Base-by-base conservation (phyloP, 2,113 vertebrate species). In the Gyps fulvus region DNA sequence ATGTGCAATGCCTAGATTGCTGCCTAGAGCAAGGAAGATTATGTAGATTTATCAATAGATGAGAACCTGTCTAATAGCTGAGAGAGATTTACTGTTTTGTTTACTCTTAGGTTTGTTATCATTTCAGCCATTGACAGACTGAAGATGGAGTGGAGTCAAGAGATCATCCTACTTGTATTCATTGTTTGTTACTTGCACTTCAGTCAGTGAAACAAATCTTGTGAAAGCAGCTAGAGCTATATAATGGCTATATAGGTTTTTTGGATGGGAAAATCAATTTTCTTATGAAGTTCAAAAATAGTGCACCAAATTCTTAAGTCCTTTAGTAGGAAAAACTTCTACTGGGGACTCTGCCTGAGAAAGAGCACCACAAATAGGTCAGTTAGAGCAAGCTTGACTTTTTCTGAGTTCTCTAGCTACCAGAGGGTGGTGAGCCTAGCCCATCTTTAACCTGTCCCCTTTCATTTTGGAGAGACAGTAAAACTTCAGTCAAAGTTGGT, bases 71-170 rank as follows among this genome's bases (percentile, higher is more conserved):
- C 93, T 92, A 73, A 77, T 32, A 95, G 82, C 78, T 77, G 65
- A 84, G 84, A 80, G 58, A 95, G 95, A 96, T 97, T 93, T 97
- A 94, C 63, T 45, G 78, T 63, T 96, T 92, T 95, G 92, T 95
- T 97, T 96, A 91, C 90, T 86, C 55, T 84, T 62, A 29, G 21
- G 52, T 90, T 88, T 76, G 69, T 92, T 94, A 70, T n/a, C 34
- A 71, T 78, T 89, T 88, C 7, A 49, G 45, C 65, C 66, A 9
- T 7, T 89, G 82, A 86, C 85, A 96, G 78, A 26, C 17, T 65
- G 36, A 95, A 96, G 88, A 92, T 73, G n/a, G 54, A 95, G 55
- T 66, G 59, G 92, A 94, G 67, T 86, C 26, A 65, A 49, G 81
- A 67, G 63, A 94, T 93, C 32, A 32, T 77, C 69, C 61, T 72